A percentile compares a stretch with the other conserved stretches of the same genome.
These are phyloP conservation scores for Verasper variegatus DNA, from an alignment of 2,113 vertebrate genomes.

Conservation along the genomic window DNA sequence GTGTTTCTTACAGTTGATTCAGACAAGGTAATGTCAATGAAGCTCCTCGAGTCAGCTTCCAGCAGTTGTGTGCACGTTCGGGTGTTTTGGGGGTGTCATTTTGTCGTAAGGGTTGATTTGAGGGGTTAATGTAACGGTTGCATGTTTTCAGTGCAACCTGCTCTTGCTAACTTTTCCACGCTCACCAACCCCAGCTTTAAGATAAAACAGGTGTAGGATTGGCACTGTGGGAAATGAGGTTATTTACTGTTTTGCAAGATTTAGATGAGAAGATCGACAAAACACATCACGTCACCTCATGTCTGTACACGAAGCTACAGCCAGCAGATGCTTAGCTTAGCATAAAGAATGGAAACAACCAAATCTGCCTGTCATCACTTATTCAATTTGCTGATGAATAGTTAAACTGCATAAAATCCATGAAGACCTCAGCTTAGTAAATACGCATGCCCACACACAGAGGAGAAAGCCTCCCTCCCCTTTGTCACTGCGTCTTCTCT, in stretches of 20 bases:
- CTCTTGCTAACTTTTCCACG: too few species aligned
- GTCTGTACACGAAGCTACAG: background rate
- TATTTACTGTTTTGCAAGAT: background rate
- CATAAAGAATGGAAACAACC: background rate
- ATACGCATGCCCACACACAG: background rate
- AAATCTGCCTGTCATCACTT: too few species aligned
- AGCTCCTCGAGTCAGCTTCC: background rate
- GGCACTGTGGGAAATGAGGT: background rate
- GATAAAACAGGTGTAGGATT: too few species aligned
- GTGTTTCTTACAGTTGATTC: background rate
- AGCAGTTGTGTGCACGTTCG: too few species aligned
- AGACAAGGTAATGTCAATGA: background rate
- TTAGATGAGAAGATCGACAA: background rate
- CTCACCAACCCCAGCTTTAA: too few species aligned
- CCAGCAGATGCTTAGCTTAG: background rate
- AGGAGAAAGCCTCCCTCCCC: background rate
- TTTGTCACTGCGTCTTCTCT: constrained; percentile 4
- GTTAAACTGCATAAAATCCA: too few species aligned
- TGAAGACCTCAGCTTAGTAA: background rate
- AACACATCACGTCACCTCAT: too few species aligned
- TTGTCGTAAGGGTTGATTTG: too few species aligned
- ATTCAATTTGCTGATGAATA: too few species aligned
- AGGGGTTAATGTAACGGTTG: too few species aligned
- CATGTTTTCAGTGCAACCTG: too few species aligned
- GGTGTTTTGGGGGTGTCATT: too few species aligned